These are phyloP conservation scores for Tipula vernalis DNA, from an alignment of 2,888 invertebrate genomes.

Conservation along the genomic window DNA sequence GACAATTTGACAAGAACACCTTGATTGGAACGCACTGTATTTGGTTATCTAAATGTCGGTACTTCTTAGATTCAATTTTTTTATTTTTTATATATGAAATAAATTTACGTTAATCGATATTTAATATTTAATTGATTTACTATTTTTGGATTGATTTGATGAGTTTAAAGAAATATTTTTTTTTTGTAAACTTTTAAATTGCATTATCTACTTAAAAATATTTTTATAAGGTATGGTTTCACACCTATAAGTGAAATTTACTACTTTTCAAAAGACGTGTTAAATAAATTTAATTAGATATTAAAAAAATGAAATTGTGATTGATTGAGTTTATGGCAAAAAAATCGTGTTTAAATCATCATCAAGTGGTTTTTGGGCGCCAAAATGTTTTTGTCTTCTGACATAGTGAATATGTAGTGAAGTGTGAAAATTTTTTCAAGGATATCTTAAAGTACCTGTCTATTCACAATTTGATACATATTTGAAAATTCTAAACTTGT, in stretches of 20 bases:
- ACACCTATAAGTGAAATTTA: neutral
- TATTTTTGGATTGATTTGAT: neutral
- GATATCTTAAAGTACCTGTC: too few relatives aligned
- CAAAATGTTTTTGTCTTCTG: too few relatives aligned
- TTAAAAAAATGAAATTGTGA: neutral
- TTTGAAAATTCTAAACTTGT: too few relatives aligned
- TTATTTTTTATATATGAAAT: neutral
- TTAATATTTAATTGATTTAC: neutral
- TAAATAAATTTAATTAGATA: neutral
- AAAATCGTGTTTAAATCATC: neutral
- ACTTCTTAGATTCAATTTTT: neutral
- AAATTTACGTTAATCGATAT: neutral
- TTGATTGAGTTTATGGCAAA: neutral
- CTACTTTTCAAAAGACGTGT: neutral
- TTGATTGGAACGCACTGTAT: slow-evolving; percentile 4
- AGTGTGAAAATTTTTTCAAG: too few relatives aligned
- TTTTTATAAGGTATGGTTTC: neutral
- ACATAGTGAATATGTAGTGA: too few relatives aligned
- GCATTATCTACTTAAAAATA: neutral
- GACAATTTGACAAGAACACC: slow-evolving; percentile 4
- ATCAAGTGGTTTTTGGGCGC: neutral
- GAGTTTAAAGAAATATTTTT: neutral
- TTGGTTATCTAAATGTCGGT: neutral
- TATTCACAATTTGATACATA: too few relatives aligned
- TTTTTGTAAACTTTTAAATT: neutral